A percentile compares a stretch with the other conserved stretches of the same genome.
Conservation (phyloP, 2,888 invertebrate genomes). For the Dryomyza anilis region DNA sequence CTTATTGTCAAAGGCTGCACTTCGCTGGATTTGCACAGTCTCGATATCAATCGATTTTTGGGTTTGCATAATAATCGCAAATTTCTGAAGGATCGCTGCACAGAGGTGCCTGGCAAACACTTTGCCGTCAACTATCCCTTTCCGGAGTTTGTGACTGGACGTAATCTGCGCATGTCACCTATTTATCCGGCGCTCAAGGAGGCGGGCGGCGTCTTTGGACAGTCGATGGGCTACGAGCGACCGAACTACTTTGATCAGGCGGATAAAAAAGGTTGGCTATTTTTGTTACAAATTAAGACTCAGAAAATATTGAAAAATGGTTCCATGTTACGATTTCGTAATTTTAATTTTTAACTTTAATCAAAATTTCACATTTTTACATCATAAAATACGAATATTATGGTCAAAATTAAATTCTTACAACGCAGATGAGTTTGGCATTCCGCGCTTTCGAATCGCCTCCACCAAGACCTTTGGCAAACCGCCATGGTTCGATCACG, state of each 20-base stretch:
- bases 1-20: constrained; percentile 83
- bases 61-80: constrained; percentile 94
- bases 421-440: constrained; percentile 56
- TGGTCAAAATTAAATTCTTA: no score
- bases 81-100: constrained; percentile 87
- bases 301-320: no score
- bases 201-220: constrained; percentile 93
- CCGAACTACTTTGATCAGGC: constrained; percentile 85
- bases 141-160: constrained; percentile 80
- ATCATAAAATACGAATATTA: no score
- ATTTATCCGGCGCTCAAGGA: constrained; percentile 90
- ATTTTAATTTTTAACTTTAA: constrained; percentile 23
- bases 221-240: constrained; percentile 97
- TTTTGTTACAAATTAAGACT: background rate
- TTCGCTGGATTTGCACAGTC: constrained; percentile 82
- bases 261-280: constrained; percentile 58
- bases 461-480: constrained; percentile 86
- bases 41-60: constrained; percentile 88
- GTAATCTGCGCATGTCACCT: constrained; percentile 91
- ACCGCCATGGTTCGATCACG: constrained; percentile 91
- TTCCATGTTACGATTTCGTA: no score
- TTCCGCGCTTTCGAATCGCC: constrained; percentile 67
- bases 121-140: constrained; percentile 84
- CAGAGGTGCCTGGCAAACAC: constrained; percentile 88
- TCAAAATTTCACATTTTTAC: constrained; percentile 27